Percentiles rank a stretch among this genome's conserved stretches.
Evolutionary conservation across 2,797 vertebrate species (phyloP).

Genomic region (Chloroceryle amazona): DNA sequence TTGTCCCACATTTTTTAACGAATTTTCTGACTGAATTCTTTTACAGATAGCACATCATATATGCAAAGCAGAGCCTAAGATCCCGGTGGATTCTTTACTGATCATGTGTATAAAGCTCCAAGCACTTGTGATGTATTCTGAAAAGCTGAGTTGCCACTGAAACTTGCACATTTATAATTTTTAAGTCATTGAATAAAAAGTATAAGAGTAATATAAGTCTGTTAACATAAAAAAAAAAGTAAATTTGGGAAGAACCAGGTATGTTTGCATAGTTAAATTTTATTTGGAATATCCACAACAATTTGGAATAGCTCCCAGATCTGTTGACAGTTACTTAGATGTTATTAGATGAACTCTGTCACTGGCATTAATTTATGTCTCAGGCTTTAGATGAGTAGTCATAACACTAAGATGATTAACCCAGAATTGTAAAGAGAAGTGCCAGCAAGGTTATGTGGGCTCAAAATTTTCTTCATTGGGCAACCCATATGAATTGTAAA

Average conservation of each 20-base stretch:
- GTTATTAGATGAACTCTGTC: background rate
- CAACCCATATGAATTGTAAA: background rate
- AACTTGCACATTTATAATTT: background rate
- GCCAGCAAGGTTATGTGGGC: background rate
- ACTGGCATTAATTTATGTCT: background rate
- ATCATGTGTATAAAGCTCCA: background rate
- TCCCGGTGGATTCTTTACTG: conserved; percentile 9
- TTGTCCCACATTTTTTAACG: conserved; percentile 57
- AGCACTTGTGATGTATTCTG: background rate
- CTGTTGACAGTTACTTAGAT: background rate
- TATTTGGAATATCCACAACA: background rate
- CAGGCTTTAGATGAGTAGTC: background rate
- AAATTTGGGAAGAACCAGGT: background rate
- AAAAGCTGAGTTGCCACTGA: background rate
- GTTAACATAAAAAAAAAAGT: background rate
- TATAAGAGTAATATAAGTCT: background rate
- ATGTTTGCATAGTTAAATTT: background rate
- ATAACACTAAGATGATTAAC: background rate
- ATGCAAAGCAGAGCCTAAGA: conserved; percentile 7
- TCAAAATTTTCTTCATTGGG: background rate
- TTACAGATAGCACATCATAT: conserved; percentile 33
- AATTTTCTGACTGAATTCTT: conserved; percentile 54
- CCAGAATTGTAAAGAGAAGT: background rate
- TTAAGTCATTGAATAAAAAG: background rate
- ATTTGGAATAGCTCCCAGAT: background rate